Evolutionary conservation across 2,113 vertebrate species (phyloP), one percentile per base, ranked within the genome.

Genomic region (Trematocara marginatum): DNA sequence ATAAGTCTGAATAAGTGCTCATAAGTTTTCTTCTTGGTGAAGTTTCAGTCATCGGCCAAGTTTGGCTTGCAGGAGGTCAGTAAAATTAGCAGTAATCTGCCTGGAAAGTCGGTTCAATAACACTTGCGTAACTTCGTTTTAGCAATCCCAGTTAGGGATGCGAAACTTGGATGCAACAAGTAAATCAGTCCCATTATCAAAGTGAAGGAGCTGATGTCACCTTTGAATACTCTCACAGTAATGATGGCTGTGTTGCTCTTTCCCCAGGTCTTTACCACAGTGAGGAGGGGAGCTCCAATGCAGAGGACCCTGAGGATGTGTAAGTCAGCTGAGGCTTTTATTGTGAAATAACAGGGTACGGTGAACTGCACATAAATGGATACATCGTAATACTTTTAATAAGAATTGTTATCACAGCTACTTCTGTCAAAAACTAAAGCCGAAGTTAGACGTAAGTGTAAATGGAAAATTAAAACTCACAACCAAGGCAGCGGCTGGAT

Each of bases 281-380:
- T 20, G 93, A 95, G 35, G 94, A 93, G 23, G 88, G 80, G 26
- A 82, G 86, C 51, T 80, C 91, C 26, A 89, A 85, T 6, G 80
- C 89, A 40, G 96, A 97, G 38, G 89, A 93, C 18, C 80, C 85
- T 4, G 89, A 94, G 5, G 90, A 96, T 38, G 95, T 95, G 96
- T 96, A 78, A 94, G 95, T 96, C 26, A n/a, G 49, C 20, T 1
- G 4, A 3, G 4, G 31, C 16, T 79, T 71, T 79, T 64, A 78
- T 71, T 87, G 5, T 83, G 71, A 64, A 26, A 3, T 5, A 9
- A 34, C 8, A 5, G 9, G 26, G 1, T 2, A 18, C 10, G 23
- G n/a, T 34, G 20, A 38, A 29, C 71, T 26, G 35, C 18, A 42
- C 20, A 13, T 45, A 84, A 49, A 20, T 52, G 18, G 49, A 35